Conservation (phyloP, 2,888 invertebrate genomes). For the Pomacea canaliculata region DNA sequence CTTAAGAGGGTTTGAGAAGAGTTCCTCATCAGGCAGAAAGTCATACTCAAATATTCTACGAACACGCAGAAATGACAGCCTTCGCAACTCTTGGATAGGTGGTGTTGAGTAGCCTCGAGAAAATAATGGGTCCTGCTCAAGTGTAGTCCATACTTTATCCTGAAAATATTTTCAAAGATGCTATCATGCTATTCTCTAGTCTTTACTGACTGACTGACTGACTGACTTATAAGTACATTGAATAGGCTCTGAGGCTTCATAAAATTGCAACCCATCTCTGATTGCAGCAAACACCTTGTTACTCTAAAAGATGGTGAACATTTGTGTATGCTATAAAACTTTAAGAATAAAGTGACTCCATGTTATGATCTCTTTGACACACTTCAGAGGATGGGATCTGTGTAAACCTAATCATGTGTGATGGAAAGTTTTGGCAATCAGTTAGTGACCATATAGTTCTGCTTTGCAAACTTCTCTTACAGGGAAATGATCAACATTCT, state of each 20-base stretch:
- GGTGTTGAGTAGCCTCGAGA: slow-evolving; percentile 76
- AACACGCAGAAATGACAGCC: slow-evolving; percentile 63
- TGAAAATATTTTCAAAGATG: slow-evolving; percentile 67
- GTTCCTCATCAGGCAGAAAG: slow-evolving; percentile 75
- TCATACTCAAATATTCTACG: slow-evolving; percentile 78
- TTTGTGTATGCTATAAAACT: too few relatives aligned
- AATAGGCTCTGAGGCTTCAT: not conserved
- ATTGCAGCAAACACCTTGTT: too few relatives aligned
- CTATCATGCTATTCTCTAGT: not conserved
- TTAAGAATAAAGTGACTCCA: too few relatives aligned
- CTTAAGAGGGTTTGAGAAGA: slow-evolving; percentile 63
- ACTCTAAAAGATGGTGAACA: too few relatives aligned
- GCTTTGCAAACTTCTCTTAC: too few relatives aligned
- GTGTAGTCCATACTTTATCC: slow-evolving; percentile 83
- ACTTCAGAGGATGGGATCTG: too few relatives aligned
- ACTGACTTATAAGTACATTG: not conserved
- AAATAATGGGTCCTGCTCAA: slow-evolving; percentile 86
- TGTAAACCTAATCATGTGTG: too few relatives aligned
- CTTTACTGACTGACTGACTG: not conserved
- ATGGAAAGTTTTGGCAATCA: too few relatives aligned
- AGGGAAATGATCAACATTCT: too few relatives aligned
- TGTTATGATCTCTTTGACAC: too few relatives aligned
- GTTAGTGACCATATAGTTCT: too few relatives aligned
- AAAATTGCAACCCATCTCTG: not conserved
- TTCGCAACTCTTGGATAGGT: slow-evolving; percentile 78